Conservation (phyloP, 2,888 invertebrate genomes). For the Eilema depressum region DNA sequence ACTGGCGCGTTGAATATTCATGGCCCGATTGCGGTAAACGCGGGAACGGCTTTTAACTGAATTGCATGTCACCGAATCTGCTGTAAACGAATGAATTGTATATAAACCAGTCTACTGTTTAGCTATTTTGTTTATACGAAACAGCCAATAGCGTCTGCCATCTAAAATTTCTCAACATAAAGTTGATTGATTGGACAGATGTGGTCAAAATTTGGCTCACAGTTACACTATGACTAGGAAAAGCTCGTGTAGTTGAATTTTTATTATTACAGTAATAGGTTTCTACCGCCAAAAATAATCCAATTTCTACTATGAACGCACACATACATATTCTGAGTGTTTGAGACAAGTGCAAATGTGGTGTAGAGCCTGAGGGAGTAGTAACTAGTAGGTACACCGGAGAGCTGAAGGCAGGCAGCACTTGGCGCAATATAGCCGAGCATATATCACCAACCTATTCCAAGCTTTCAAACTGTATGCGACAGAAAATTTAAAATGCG, state of each 20-base stretch:
- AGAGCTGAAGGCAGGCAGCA: not conserved
- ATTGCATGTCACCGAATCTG: not conserved
- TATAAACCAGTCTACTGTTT: not conserved
- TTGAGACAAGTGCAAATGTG: not conserved
- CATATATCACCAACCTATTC: not conserved
- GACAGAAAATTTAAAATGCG: not conserved
- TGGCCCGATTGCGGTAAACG: not conserved
- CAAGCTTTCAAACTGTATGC: not conserved
- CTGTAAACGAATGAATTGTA: not conserved
- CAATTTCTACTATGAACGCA: not conserved
- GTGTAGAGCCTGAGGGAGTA: not conserved
- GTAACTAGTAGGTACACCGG: not conserved
- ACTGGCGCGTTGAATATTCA: not conserved
- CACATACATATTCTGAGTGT: no score
- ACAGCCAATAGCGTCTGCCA: not conserved
- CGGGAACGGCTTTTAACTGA: not conserved
- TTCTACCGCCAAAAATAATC: not conserved
- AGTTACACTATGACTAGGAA: no score
- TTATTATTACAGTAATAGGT: not conserved
- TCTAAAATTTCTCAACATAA: not conserved
- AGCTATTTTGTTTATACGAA: not conserved
- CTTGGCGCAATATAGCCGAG: not conserved
- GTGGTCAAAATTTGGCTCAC: no score
- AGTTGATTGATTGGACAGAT: no score
- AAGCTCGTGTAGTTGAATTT: no score